Evolutionary conservation across 2,113 vertebrate species (phyloP).

Genomic region (Cervus canadensis): DNA sequence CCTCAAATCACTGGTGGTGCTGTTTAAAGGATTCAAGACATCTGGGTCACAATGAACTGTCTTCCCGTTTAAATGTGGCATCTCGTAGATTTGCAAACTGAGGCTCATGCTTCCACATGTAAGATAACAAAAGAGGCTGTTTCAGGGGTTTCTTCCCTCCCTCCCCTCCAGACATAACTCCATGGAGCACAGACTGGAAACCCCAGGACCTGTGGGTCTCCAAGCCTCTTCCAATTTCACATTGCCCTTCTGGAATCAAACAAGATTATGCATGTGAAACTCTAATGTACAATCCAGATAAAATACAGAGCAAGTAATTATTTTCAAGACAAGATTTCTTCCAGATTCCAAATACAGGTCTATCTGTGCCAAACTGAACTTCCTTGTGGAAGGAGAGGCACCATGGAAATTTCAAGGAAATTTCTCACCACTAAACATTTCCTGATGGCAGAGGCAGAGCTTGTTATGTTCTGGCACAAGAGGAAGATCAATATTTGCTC

Average conservation of each 20-base stretch:
- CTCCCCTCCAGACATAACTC: rapidly evolving
- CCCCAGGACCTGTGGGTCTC: not conserved
- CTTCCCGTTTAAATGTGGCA: not conserved
- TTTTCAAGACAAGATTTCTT: conserved; percentile 6
- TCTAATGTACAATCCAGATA: not conserved
- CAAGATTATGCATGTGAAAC: not conserved
- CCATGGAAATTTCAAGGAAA: not conserved
- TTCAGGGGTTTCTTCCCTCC: not conserved
- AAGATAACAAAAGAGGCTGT: not conserved
- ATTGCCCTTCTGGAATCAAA: not conserved
- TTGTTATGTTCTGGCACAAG: not conserved
- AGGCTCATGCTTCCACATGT: not conserved
- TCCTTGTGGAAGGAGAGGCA: not conserved
- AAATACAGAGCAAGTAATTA: not conserved
- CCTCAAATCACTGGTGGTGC: not conserved
- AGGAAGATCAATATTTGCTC: not conserved
- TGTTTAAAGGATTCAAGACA: not conserved
- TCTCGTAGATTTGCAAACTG: not conserved
- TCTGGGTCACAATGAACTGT: not conserved
- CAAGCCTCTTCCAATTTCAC: not conserved
- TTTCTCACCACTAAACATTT: not conserved
- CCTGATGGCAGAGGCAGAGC: not conserved
- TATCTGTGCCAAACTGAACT: not conserved
- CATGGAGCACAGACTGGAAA: not conserved
- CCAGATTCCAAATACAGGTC: not conserved